These are phyloP conservation scores for Liopterus haemorrhoidalis DNA, from an alignment of 2,888 invertebrate species.

Conservation along the genomic window DNA sequence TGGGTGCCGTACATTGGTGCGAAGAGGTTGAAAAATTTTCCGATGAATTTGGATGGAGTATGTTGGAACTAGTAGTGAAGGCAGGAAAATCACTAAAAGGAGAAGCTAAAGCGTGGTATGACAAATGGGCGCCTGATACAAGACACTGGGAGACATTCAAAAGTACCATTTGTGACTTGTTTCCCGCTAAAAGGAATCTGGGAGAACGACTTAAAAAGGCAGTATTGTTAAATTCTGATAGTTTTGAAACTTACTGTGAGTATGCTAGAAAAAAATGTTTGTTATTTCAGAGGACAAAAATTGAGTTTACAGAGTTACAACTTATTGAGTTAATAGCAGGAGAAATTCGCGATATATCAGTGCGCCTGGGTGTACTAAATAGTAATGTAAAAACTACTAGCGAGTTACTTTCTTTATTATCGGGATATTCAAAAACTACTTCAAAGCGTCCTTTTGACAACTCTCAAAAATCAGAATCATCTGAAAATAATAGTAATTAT, in stretches of 20 bases:
- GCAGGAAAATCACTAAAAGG: constrained; percentile 11
- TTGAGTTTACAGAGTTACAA: constrained; percentile 1
- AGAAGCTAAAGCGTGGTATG: constrained; percentile 9
- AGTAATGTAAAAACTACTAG: constrained; percentile 1
- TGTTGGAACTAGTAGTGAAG: constrained; percentile 2
- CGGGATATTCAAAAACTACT: neutral
- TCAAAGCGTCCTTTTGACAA: neutral
- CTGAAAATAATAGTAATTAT: neutral
- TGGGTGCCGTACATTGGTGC: constrained; percentile 14
- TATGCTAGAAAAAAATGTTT: constrained; percentile 10
- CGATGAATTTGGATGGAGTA: constrained; percentile 14
- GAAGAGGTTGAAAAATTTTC: constrained; percentile 19
- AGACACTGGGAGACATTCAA: constrained; percentile 12
- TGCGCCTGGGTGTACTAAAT: constrained; percentile 1
- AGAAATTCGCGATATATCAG: constrained; percentile 1
- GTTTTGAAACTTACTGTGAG: constrained; percentile 8
- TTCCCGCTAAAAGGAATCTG: constrained; percentile 13
- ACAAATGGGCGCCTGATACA: constrained; percentile 11
- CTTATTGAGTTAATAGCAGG: constrained; percentile 3
- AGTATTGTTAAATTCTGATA: neutral
- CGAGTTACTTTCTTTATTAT: neutral
- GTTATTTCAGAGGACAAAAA: neutral
- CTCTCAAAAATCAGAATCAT: neutral
- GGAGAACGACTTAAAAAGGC: constrained; percentile 7
- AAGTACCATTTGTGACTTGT: neutral